phyloP scores from a whole-genome alignment of 2,797 vertebrate genomes.

The Gadopsis marmoratus region DNA sequence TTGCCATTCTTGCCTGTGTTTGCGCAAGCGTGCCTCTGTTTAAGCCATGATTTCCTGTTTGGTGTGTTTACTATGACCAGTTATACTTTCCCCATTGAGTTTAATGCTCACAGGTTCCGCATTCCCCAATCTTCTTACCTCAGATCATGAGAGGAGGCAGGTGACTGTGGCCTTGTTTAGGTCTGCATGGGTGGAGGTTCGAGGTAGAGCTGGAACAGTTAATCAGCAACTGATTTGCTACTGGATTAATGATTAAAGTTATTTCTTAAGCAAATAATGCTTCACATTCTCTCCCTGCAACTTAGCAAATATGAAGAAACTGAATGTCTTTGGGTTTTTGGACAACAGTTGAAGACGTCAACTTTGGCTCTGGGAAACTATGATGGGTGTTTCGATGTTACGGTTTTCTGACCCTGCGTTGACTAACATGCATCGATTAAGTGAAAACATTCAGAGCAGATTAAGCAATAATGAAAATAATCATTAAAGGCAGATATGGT shows the following conservation, averaged over 20 bases:
- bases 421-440: neutral
- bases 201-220: neutral
- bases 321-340: neutral
- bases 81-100: conserved; percentile 42
- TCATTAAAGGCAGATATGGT: neutral
- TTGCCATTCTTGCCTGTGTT: conserved; percentile 38
- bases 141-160: conserved; percentile 54
- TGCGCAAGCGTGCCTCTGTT: conserved; percentile 20
- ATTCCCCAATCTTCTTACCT: conserved; percentile 64
- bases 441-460: neutral
- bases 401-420: neutral
- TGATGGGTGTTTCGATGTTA: neutral
- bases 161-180: conserved; percentile 53
- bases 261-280: neutral
- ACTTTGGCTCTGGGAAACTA: neutral
- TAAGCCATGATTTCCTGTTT: conserved; percentile 63
- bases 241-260: neutral
- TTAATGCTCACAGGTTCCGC: conserved; percentile 41
- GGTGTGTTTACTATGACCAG: conserved; percentile 42
- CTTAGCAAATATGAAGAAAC: neutral
- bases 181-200: neutral
- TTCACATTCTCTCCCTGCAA: neutral
- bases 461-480: neutral
- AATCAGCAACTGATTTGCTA: neutral
- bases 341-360: neutral